Base-by-base conservation (phyloP, 2,113 vertebrate genomes). In the Trachemys scripta region DNA sequence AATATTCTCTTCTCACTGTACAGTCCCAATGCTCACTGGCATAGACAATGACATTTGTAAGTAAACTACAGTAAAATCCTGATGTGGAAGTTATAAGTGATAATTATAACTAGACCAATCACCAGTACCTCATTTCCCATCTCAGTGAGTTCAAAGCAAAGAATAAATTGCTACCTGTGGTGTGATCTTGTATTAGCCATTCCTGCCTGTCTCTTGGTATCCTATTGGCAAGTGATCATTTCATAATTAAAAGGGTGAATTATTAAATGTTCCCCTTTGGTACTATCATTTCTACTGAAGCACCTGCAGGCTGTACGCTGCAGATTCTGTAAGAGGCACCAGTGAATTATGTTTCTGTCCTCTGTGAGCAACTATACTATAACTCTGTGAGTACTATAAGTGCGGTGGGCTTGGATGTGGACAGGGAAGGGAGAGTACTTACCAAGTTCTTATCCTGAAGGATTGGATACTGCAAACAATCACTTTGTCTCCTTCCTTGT, bases 81-180 rank as follows among this genome's bases (percentile, higher is more conserved):
- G n/a, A 88, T 22, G 45, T 17, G 49, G 27, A 72, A 87, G 2
- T 38, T 80, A 56, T 6, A 53, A 76, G 49, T 83, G 8, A 42
- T 79, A 13, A 54, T 56, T 84, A 38, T 29, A 6, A 38, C 50
- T 53, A 7, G 14, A 91, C 8, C 56, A 38, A 38, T 29, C 82
- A 89, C 69, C 2, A 0, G n/a, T 83, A n/a, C 25, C 11, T 93
- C n/a, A 54, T 54, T 94, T 84, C 75, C 51, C 49, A 69, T 5
- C 25, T 72, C 76, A 79, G 9, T 47, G 3, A 95, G 27, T 91
- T n/a, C 87, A 91, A 92, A 84, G 9, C 69, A 88, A 90, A 25
- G 29, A 76, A 83, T 14, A 0, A 1, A 53, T 76, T 90, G 38
- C 13, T 69, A 29, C 10, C 35, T 88, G 12, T 0, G 0, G n/a